phyloP scores from a whole-genome alignment of 1,140 invertebrate genomes.

The Anoplolepis gracilipes region DNA sequence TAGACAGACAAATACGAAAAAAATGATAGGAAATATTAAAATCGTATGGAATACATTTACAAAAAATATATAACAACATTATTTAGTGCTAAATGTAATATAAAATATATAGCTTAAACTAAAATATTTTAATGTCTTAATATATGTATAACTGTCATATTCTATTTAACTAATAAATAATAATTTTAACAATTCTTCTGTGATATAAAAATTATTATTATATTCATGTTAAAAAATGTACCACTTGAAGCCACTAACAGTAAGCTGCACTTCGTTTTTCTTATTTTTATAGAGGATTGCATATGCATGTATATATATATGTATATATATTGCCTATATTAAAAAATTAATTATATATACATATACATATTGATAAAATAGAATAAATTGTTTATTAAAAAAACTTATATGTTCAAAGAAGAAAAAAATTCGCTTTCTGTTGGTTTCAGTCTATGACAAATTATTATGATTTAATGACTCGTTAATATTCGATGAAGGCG shows the following conservation, averaged over 20 bases:
- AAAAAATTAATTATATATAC: not conserved
- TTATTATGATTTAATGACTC: not conserved
- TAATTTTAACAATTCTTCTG: not conserved
- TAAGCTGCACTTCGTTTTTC: not conserved
- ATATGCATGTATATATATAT: not conserved
- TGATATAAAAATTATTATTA: not conserved
- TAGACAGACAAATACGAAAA: not conserved
- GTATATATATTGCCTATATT: not conserved
- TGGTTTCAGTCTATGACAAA: not conserved
- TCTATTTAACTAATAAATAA: not conserved
- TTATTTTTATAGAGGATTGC: not conserved
- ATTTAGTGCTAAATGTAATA: not conserved
- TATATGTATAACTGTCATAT: not conserved
- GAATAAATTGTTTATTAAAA: not conserved
- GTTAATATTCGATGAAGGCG: slow-evolving; percentile 2
- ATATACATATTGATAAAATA: not conserved
- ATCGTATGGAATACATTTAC: no score
- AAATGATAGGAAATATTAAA: not conserved
- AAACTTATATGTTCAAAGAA: not conserved
- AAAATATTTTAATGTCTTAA: not conserved
- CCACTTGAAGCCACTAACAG: no score
- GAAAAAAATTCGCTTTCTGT: not conserved
- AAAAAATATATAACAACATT: not conserved
- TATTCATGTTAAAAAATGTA: not conserved
- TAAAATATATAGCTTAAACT: not conserved